Evolutionary conservation across 1,140 invertebrate genomes (phyloP).

Genomic region (Heliconius hermathena): DNA sequence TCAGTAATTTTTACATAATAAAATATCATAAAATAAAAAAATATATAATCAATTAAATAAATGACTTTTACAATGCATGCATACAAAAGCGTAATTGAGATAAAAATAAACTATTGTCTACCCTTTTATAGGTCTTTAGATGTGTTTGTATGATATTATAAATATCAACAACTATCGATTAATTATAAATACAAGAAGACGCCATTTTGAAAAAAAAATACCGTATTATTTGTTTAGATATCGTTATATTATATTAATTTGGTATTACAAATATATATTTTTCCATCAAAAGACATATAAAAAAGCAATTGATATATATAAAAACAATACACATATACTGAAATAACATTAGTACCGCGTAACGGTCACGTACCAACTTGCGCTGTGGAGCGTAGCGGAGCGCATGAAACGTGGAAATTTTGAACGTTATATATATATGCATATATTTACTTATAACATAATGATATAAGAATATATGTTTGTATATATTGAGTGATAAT

Average conservation of each 20-base stretch:
- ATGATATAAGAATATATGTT: not conserved
- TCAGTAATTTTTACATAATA: not conserved
- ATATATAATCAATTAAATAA: conserved; percentile 1
- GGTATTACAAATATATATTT: no score
- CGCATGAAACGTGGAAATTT: conserved; percentile 71
- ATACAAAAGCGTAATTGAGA: conserved; percentile 48
- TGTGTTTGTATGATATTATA: not conserved
- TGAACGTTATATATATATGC: conserved; percentile 13
- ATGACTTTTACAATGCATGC: conserved; percentile 14
- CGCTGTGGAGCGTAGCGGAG: conserved; percentile 61
- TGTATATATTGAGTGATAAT: not conserved
- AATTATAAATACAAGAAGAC: not conserved
- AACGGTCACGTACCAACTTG: conserved; percentile 76
- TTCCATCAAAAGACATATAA: conserved; percentile 16
- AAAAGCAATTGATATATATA: not conserved
- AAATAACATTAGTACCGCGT: conserved; percentile 43
- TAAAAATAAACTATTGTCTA: not conserved
- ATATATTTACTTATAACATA: not conserved
- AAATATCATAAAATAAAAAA: not conserved
- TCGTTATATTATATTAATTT: no score
- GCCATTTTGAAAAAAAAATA: no score
- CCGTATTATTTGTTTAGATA: no score
- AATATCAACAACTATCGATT: not conserved
- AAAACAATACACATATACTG: conserved; percentile 28
- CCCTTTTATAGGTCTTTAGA: conserved; percentile 23